Percentiles rank a stretch among this genome's conserved stretches.
Evolutionary conservation across 2,888 invertebrate genomes (phyloP).

Genomic region (Phyllotreta cruciferae): DNA sequence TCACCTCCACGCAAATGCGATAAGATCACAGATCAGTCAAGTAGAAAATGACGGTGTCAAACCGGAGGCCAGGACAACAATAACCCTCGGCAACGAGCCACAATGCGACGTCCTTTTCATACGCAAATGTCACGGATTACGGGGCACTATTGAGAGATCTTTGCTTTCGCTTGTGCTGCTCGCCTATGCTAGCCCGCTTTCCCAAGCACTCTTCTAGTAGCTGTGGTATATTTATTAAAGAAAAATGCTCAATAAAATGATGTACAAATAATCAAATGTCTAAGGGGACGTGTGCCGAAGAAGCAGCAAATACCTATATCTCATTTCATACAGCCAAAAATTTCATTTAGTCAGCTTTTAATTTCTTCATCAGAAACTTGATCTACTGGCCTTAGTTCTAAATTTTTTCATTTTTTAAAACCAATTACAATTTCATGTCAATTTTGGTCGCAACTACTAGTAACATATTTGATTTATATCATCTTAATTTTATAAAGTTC

Average conservation of each 20-base stretch:
- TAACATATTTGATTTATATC: too few species aligned
- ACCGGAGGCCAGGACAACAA: constrained; percentile 56
- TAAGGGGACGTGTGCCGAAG: too few species aligned
- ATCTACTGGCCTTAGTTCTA: too few species aligned
- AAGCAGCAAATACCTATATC: too few species aligned
- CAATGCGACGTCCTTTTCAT: constrained; percentile 54
- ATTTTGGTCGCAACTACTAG: too few species aligned
- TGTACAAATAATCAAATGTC: too few species aligned
- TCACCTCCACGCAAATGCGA: constrained; percentile 52
- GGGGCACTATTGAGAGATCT: constrained; percentile 37
- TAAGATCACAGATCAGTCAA: constrained; percentile 60
- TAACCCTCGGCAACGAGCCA: constrained; percentile 51
- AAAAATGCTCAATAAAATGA: neutral
- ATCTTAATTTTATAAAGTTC: too few species aligned
- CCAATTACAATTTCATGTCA: too few species aligned
- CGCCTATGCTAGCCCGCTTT: constrained; percentile 15
- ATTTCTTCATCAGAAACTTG: too few species aligned
- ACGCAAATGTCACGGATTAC: constrained; percentile 59
- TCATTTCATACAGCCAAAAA: too few species aligned
- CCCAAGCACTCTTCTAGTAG: constrained; percentile 14
- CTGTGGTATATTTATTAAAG: neutral
- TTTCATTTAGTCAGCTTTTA: too few species aligned
- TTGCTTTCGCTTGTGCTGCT: constrained; percentile 21
- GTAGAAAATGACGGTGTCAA: constrained; percentile 62
- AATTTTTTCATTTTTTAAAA: too few species aligned